A percentile compares a stretch with the other conserved stretches of the same genome.
Conservation (phyloP, 2,797 vertebrate species). For the Otolemur crassicaudatus region DNA sequence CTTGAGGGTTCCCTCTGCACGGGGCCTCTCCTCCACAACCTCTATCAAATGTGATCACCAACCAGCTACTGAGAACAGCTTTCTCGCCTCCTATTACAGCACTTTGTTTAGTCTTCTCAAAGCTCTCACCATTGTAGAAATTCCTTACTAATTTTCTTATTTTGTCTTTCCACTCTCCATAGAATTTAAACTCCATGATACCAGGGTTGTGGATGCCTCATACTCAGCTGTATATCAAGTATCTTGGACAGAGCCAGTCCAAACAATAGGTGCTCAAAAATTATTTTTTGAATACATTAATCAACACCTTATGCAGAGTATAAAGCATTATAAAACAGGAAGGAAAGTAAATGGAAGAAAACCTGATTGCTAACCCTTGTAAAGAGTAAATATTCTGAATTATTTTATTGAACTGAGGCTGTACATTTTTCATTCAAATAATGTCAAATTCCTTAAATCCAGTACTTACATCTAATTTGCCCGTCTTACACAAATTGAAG, state of each 20-base stretch:
- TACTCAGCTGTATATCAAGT: not conserved
- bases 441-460: conserved; percentile 30
- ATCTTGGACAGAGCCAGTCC: not conserved
- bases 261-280: not conserved
- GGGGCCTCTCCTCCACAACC: not conserved
- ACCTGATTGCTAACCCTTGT: not conserved
- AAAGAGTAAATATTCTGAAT: not conserved
- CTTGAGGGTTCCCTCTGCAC: not conserved
- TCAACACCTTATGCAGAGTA: not conserved
- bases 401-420: not conserved
- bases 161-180: not conserved
- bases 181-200: conserved; percentile 30
- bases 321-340: conserved; percentile 23
- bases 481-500: not conserved
- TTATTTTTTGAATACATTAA: not conserved
- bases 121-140: conserved; percentile 33
- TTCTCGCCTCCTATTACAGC: not conserved
- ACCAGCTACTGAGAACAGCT: not conserved
- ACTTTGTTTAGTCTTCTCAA: not conserved
- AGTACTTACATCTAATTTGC: not conserved
- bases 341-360: conserved; percentile 32
- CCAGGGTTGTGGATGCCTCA: not conserved
- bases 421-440: not conserved
- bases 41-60: not conserved
- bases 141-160: not conserved